Base-by-base conservation (phyloP, 2,797 vertebrate genomes). In the Iguana delicatissima region DNA sequence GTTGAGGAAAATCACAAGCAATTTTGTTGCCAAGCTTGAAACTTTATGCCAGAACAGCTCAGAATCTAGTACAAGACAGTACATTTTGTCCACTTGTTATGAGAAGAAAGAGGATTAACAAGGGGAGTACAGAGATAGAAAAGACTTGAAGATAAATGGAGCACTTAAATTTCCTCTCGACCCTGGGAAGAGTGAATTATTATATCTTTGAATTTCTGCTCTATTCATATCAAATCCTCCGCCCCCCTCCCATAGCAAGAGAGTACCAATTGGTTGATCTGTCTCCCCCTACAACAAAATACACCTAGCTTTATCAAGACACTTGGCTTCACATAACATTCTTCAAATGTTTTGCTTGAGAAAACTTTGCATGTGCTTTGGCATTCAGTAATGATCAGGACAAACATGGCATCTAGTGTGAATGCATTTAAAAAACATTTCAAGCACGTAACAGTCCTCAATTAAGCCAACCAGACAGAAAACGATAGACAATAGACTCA, bases 11-110 rank as follows among this genome's bases (percentile, higher is more conserved):
- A 87, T 89, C 86, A 94, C 89, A 95, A 95, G 94, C 5, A 82
- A 87, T 92, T 89, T 55, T n/a, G 1, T 92, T 72, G 93, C 94
- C 88, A 95, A 92, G 55, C 87, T 92, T 92, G 87, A 93, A 96
- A 94, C 38, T 52, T 72, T 64, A 85, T 94, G 93, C 96, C 95
- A 96, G 93, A 91, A 95, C 91, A 94, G 94, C 94, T 92, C 42
- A 67, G 16, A 90, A 95, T 95, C 92, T 94, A 92, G 94, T 95
- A 92, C 73, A 93, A 93, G 84, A 89, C 91, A 95, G 85, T 92
- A 29, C 8, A 94, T 96, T 96, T 93, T 91, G 90, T 92, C 57
- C 89, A 73, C 14, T 93, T 93, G 42, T 94, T 94, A 86, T 87
- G 91, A 85, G 82, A 92, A 84, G 50, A 77, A 93, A 81, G 62